Evolutionary conservation across 2,797 vertebrate species (phyloP), one percentile per base, ranked within the genome.

Genomic region (Austrolebias charrua): DNA sequence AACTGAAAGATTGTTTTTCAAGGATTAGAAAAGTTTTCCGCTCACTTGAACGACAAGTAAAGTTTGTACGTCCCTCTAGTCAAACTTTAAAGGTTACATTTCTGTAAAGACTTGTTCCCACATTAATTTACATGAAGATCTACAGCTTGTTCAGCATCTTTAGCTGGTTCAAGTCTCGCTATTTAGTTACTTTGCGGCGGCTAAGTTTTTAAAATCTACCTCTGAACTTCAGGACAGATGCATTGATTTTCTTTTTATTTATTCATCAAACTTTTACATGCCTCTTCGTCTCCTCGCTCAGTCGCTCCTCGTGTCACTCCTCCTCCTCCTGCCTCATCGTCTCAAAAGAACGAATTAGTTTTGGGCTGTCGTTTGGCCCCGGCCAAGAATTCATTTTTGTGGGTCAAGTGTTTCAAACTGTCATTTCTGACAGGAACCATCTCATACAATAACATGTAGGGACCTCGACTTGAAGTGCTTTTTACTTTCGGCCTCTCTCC

Each of bases 381-480:
- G 83, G 87, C 89, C 89, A 86, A 88, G 88, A 91, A 91, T 91
- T 91, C 84, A 90, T 92, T 92, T 91, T 90, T 89, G 89, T 88
- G 91, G 90, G 90, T 92, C 91, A 92, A 91, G 88, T 91, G 90
- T 92, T 91, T 89, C 85, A 90, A 85, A 90, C 90, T 90, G 91
- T 91, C 91, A 90, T 91, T 86, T 89, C 79, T 91, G 91, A 91
- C 90, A 92, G 90, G 86, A 90, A 90, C 87, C 88, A 89, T 92
- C 89, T 90, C 78, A 76, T 88, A 89, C 88, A 90, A 89, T 88
- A 87, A 90, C 90, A 90, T 74, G 84, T 83, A 91, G 76, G 84
- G 88, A 88, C 88, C 87, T 91, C 91, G 87, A 89, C 87, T 91
- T 78, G 63, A 52, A 84, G 66, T 67, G 81, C 76, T 85, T 78